Conservation (phyloP, 2,113 vertebrate genomes). For the Lota lota region DNA sequence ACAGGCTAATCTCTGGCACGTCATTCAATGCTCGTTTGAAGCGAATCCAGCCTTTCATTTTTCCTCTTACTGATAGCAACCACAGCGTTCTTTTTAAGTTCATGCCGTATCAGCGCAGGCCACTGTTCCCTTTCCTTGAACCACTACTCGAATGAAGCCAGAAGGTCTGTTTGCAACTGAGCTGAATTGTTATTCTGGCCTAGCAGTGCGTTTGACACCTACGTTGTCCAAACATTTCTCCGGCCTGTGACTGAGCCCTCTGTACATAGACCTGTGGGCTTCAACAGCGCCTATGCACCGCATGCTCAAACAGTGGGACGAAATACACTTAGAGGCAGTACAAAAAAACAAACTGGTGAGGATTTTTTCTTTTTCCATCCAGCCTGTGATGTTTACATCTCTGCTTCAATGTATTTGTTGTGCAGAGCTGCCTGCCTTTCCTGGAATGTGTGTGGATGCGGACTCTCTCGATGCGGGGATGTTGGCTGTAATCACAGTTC, state of each 20-base stretch:
- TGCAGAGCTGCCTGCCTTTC: slow-evolving; percentile 55
- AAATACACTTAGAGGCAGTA: slow-evolving; percentile 59
- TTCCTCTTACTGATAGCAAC: slow-evolving; percentile 45
- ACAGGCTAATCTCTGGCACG: slow-evolving; percentile 67
- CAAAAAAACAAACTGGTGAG: slow-evolving; percentile 29
- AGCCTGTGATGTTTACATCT: slow-evolving; percentile 54
- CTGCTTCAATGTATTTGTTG: slow-evolving; percentile 52
- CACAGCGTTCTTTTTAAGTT: background rate
- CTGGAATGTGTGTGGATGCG: slow-evolving; percentile 47
- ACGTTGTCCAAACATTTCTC: slow-evolving; percentile 66
- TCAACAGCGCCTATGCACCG: slow-evolving; percentile 45
- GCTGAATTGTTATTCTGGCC: slow-evolving; percentile 62
- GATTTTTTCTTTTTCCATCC: slow-evolving; percentile 30
- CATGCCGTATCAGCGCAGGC: background rate
- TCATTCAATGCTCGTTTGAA: slow-evolving; percentile 60
- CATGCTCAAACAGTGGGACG: slow-evolving; percentile 53
- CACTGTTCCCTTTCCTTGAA: slow-evolving; percentile 12
- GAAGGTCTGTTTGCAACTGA: slow-evolving; percentile 27
- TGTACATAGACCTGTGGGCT: slow-evolving; percentile 61
- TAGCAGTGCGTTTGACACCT: slow-evolving; percentile 59
- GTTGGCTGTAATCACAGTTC: slow-evolving; percentile 52
- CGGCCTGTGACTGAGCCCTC: slow-evolving; percentile 57
- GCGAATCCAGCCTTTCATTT: slow-evolving; percentile 49
- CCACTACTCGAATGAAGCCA: slow-evolving; percentile 10
- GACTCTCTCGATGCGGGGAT: slow-evolving; percentile 26